phyloP scores from a whole-genome alignment of 2,888 invertebrate species.

The Maniola hyperantus region DNA sequence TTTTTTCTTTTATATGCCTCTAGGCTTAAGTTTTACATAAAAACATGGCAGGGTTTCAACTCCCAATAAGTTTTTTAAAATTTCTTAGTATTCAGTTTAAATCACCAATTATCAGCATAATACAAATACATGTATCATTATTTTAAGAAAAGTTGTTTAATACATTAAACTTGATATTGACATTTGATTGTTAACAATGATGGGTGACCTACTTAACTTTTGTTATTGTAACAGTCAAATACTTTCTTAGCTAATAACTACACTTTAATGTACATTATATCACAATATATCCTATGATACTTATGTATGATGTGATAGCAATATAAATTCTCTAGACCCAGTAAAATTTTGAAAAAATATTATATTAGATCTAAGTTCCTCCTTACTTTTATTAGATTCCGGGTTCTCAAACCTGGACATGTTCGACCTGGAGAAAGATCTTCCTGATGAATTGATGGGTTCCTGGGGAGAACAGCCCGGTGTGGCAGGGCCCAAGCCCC shows the following conservation, averaged over 20 bases:
- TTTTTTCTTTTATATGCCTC: not conserved
- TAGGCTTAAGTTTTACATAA: not conserved
- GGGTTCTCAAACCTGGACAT: slow-evolving; percentile 92
- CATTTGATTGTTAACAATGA: slow-evolving; percentile 22
- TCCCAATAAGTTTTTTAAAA: slow-evolving; percentile 2
- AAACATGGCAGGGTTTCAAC: not conserved
- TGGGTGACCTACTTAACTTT: slow-evolving; percentile 37
- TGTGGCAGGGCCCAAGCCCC: slow-evolving; percentile 87
- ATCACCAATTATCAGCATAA: not conserved
- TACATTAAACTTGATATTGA: slow-evolving; percentile 26
- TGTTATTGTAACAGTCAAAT: slow-evolving; percentile 18
- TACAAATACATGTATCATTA: not conserved
- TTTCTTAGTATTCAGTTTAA: not conserved
- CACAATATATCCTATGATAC: not conserved
- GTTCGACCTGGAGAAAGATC: slow-evolving; percentile 95
- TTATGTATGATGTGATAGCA: not conserved
- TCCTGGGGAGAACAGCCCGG: slow-evolving; percentile 89
- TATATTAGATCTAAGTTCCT: not conserved
- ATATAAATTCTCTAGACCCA: too few relatives aligned
- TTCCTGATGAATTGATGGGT: slow-evolving; percentile 94
- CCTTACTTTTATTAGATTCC: slow-evolving; percentile 72
- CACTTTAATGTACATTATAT: not conserved
- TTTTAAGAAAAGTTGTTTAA: slow-evolving; percentile 20
- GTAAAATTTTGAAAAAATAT: not conserved
- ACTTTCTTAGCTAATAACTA: slow-evolving; percentile 1